Evolutionary conservation across 2,113 vertebrate species (phyloP), one percentile per base, ranked within the genome.

Genomic region (Electrona antarctica): DNA sequence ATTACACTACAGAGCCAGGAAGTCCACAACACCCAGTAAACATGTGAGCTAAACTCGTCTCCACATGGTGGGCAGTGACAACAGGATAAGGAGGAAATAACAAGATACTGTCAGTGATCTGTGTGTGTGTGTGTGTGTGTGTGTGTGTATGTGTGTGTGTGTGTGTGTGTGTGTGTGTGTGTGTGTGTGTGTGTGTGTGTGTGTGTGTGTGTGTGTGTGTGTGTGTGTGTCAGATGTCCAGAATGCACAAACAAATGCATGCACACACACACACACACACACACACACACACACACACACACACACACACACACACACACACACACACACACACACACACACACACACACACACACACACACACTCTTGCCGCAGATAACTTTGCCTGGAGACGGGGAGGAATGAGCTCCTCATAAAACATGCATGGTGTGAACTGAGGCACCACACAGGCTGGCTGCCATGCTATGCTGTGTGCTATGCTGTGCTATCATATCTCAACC

Each of bases 401-500:
- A 91, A 89, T 86, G 84, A 85, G 74, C 77, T 62, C 82, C 85
- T 90, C 81, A 85, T 89, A 85, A 92, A 92, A 85, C 74, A 81
- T 85, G 79, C 80, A 87, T 86, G 69, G 82, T 77, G 76, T 78
- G 59, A 88, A 77, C 12, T 78, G 41, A 29, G 63, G 68, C 63
- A 29, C 67, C 45, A 13, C 13, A 56, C 70, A 63, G 64, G 51
- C 80, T 67, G 15, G 71, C 9, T 45, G 33, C 33, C 33, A 41
- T 6, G 33, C 33, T 46, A 7, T 69, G 60, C 57, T 21, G 21
- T 21, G 21, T 60, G 28, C 21, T 57, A 2, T 15, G 66, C 51
- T 64, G 67, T 58, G 29, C 21, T 58, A 3, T 21, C 66, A 48
- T 64, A 67, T 69, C 74, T 78, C 67, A 48, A 46, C 45, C 21